Evolutionary conservation across 23 tunicate species (phyloP).

Genomic region (Botrylloides violaceus): DNA sequence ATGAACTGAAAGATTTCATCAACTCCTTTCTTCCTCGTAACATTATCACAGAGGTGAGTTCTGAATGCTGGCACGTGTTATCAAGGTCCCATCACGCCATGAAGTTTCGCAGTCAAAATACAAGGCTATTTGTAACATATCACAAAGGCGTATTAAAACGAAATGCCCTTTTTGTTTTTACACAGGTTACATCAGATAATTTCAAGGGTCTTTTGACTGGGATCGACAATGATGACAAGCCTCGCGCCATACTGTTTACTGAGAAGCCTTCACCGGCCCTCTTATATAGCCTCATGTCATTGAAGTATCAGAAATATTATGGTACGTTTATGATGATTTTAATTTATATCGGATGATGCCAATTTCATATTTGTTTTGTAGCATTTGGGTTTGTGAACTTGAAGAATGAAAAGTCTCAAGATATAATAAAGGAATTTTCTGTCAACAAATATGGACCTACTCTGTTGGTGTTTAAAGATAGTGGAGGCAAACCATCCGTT

Average conservation of each 20-base stretch:
- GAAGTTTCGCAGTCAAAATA: no score
- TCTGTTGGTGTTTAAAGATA: constrained; percentile 59
- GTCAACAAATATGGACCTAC: constrained; percentile 47
- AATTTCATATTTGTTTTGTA: constrained; percentile 12
- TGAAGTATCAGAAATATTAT: constrained; percentile 66
- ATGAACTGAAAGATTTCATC: constrained; percentile 46
- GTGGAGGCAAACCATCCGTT: constrained; percentile 42
- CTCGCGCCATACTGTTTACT: constrained; percentile 64
- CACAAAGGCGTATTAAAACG: no score
- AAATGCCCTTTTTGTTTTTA: neutral
- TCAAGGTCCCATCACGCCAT: no score
- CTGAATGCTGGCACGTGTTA: neutral
- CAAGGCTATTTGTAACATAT: no score
- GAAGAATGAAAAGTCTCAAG: constrained; percentile 13
- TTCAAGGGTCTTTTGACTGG: constrained; percentile 26
- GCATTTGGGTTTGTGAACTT: constrained; percentile 70
- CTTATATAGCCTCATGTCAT: constrained; percentile 57
- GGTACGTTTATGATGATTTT: constrained; percentile 11
- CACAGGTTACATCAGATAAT: constrained; percentile 43
- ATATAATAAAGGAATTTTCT: constrained; percentile 23
- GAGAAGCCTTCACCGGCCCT: constrained; percentile 53
- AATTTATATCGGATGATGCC: neutral
- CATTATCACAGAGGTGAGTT: constrained; percentile 40
- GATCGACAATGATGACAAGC: constrained; percentile 46
- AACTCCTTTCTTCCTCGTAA: constrained; percentile 45